These are phyloP conservation scores for Tromatobia lineatoria DNA, from an alignment of 2,888 invertebrate species.

Conservation along the genomic window DNA sequence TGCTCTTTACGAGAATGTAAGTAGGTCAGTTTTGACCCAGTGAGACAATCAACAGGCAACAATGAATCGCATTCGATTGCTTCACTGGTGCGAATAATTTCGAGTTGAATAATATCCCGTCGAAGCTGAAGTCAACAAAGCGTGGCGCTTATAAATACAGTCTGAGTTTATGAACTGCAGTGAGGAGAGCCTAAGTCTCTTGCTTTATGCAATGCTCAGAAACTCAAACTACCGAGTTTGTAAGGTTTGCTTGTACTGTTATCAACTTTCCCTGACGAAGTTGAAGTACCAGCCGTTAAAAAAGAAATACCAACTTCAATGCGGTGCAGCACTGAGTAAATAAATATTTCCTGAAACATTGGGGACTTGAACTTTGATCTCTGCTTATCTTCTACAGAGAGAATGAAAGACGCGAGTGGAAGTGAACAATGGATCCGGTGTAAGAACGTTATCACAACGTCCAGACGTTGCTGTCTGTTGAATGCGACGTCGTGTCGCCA, in stretches of 20 bases:
- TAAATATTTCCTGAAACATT: constrained; percentile 19
- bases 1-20: no score
- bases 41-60: background rate
- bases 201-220: background rate
- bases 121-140: constrained; percentile 39
- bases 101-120: constrained; percentile 53
- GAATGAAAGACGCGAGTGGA: constrained; percentile 2
- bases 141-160: constrained; percentile 20
- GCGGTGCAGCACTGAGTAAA: constrained; percentile 1
- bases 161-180: background rate
- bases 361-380: constrained; percentile 58
- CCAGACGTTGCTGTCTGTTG: constrained; percentile 6
- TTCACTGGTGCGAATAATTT: constrained; percentile 39
- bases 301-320: constrained; percentile 10
- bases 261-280: background rate
- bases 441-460: constrained; percentile 37
- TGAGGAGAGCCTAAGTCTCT: background rate
- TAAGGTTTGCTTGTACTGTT: background rate
- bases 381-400: constrained; percentile 46
- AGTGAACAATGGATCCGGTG: constrained; percentile 63
- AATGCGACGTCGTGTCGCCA: constrained; percentile 55
- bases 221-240: background rate
- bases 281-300: background rate
- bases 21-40: no score
- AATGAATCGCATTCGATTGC: constrained; percentile 22